Base-by-base conservation (phyloP, 2,888 invertebrate genomes). In the Halictus quadricinctus region DNA sequence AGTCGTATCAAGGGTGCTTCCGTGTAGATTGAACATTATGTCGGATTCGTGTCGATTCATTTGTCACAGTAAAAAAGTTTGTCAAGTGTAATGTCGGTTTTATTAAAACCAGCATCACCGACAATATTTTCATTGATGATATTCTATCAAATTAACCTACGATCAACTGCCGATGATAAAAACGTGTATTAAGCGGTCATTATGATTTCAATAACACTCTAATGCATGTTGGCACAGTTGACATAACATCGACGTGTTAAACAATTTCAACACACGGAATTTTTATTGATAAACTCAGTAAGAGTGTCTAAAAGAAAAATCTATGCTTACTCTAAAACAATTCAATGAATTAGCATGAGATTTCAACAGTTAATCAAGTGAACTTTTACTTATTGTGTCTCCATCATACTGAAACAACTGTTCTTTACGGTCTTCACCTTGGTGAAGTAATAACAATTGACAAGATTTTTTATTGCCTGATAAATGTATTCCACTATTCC, bases 1-100 rank as follows among this genome's bases (percentile, higher is more conserved):
- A 29, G 78, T 72, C 48, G 69, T 83, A 66, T 79, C 43, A 82
- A 74, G 54, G 60, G 36, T 48, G 76, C 43, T 48, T 72, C 41
- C 79, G 89, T 88, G 86, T 89, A 90, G 90, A 88, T 87, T 83
- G 90, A 89, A 87, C 46, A 36, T 72, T 6, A 41, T 70, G 43
- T 70, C 43, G n/a, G 43, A n/a, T n/a, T 70, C 43, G 12, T 13
- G 41, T 43, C 21, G n/a, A 70, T 13, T 10, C 43, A 70, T 13
- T 21, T 12, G 6, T 13, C n/a, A 43, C 41, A 0, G 13, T 43
- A n/a, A 70, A n/a, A 29, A 36, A 36, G 36, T 36, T 36, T 36
- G 21, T n/a, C n/a, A n/a, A 43, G 2, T n/a, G n/a, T 43, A n/a
- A n/a, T 0, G 18, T 69, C 18, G 21, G 69, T 12, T 21, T 41